phyloP scores from a whole-genome alignment of 2,113 vertebrate genomes.

The Sula dactylatra region DNA sequence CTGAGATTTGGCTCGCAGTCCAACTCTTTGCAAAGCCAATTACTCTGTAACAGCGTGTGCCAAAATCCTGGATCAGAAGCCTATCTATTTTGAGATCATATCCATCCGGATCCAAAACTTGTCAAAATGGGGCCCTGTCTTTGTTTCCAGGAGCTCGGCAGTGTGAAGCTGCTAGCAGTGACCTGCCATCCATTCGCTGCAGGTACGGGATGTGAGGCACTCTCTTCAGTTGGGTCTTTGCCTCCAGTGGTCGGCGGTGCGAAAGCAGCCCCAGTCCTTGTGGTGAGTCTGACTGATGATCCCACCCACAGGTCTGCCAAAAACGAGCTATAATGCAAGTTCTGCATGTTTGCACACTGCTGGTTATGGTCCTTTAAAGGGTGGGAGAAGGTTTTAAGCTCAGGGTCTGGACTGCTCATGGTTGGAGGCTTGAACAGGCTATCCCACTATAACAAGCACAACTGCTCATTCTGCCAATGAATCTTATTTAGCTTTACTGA shows the following conservation, averaged over 20 bases:
- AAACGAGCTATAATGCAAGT: not conserved
- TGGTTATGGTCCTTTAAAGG: not conserved
- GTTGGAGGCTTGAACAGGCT: not conserved
- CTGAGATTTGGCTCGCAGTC: not conserved
- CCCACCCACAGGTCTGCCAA: not conserved
- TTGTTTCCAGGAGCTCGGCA: not conserved
- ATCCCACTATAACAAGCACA: not conserved
- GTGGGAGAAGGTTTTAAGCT: not conserved
- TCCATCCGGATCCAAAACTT: not conserved
- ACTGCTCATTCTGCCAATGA: not conserved
- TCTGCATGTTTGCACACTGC: not conserved
- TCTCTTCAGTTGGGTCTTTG: not conserved
- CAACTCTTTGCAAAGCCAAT: not conserved
- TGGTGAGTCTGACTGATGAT: not conserved
- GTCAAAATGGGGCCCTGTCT: not conserved
- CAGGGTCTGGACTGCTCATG: not conserved
- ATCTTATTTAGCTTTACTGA: not conserved
- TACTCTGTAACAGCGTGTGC: not conserved
- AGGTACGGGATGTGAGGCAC: not conserved
- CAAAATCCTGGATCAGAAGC: not conserved
- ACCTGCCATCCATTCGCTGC: accelerated
- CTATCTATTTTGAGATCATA: not conserved
- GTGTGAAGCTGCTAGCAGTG: not conserved
- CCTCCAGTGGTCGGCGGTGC: accelerated
- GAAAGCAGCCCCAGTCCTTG: not conserved